Percentiles rank a stretch among this genome's conserved stretches.
phyloP scores from a whole-genome alignment of 2,797 vertebrate genomes.

The Halcyon badia region DNA sequence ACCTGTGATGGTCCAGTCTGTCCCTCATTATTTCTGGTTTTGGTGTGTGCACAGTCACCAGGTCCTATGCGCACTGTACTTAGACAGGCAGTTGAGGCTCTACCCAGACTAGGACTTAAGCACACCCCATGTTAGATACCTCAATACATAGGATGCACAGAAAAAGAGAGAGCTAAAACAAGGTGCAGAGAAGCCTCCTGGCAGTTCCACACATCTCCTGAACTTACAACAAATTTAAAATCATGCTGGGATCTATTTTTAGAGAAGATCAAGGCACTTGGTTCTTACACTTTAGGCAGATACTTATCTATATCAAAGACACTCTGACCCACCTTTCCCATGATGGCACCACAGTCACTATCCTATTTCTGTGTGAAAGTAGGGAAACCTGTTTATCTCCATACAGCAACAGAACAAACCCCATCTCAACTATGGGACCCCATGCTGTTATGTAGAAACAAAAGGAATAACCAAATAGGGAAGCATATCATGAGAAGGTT shows the following conservation, averaged over 20 bases:
- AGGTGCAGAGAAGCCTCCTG: background rate
- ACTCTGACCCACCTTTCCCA: background rate
- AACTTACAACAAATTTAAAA: background rate
- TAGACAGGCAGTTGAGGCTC: background rate
- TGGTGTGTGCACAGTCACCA: background rate
- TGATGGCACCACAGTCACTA: background rate
- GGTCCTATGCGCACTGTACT: background rate
- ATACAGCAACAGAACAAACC: background rate
- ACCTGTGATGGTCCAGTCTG: background rate
- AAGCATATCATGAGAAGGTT: background rate
- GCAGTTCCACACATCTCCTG: background rate
- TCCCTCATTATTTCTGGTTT: background rate
- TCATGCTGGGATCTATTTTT: background rate
- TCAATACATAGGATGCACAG: background rate
- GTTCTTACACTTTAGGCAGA: background rate
- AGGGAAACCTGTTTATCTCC: background rate
- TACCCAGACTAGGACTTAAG: background rate
- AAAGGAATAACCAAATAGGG: background rate
- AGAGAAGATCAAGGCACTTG: background rate
- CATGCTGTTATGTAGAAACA: background rate
- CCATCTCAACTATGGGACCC: background rate
- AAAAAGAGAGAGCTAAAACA: background rate
- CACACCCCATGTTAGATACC: background rate
- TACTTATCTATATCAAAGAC: background rate
- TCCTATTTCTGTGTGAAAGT: background rate